Conservation (phyloP, 2,113 vertebrate species). For the Atherinomorus stipes region DNA sequence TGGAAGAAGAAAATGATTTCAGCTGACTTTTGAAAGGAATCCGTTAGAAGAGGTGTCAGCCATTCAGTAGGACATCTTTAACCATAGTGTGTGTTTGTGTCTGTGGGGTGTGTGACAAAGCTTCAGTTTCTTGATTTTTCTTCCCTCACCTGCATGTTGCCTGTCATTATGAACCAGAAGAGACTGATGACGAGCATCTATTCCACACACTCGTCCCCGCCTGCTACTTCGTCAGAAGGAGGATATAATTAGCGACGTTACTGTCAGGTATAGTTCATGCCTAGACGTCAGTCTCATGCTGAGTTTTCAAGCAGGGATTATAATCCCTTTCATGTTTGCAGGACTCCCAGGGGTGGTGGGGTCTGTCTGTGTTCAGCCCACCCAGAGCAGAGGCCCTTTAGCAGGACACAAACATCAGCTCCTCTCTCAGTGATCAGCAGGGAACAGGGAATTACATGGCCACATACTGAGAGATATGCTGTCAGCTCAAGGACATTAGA, state of each 20-base stretch:
- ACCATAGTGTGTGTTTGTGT: slow-evolving; percentile 18
- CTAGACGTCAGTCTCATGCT: slow-evolving; percentile 25
- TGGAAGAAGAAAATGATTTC: slow-evolving; percentile 13
- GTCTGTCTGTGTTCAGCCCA: slow-evolving; percentile 53
- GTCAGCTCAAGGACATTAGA: background rate
- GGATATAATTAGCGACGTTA: slow-evolving; percentile 33
- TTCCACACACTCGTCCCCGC: slow-evolving; percentile 38
- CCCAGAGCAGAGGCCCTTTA: slow-evolving; percentile 26
- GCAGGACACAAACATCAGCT: slow-evolving; percentile 21
- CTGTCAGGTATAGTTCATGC: slow-evolving; percentile 18
- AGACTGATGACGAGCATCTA: slow-evolving; percentile 37
- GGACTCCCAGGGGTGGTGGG: slow-evolving; percentile 33
- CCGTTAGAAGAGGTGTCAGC: slow-evolving; percentile 8
- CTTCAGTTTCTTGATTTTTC: slow-evolving; percentile 22
- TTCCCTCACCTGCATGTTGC: slow-evolving; percentile 35
- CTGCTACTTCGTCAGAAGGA: slow-evolving; percentile 11
- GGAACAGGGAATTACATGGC: slow-evolving; percentile 55
- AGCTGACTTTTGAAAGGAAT: background rate
- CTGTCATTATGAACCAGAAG: slow-evolving; percentile 41
- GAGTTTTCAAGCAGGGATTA: slow-evolving; percentile 37
- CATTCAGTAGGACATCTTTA: slow-evolving; percentile 35
- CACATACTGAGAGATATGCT: slow-evolving; percentile 35
- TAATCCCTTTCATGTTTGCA: slow-evolving; percentile 35
- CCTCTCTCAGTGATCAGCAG: slow-evolving; percentile 43
- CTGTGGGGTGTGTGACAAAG: slow-evolving; percentile 20